These are phyloP conservation scores for Pseudomyrmex concolor DNA, from an alignment of 1,140 invertebrate species.

Conservation along the genomic window DNA sequence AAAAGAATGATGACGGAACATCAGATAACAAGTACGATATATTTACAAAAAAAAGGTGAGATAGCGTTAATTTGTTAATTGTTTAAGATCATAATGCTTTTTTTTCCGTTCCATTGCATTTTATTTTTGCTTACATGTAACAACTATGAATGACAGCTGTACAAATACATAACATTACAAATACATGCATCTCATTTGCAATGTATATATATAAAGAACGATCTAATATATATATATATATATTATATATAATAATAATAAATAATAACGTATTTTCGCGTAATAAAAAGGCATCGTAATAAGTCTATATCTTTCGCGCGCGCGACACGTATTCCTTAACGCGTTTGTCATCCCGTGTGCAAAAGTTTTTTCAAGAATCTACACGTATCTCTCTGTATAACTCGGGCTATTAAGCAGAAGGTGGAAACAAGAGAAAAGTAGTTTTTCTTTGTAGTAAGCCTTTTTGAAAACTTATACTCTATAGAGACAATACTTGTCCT, in stretches of 20 bases:
- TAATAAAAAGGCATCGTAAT: slow-evolving; percentile 27
- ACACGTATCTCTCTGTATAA: slow-evolving; percentile 19
- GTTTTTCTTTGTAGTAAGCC: background rate
- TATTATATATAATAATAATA: slow-evolving; percentile 37
- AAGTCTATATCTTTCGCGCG: slow-evolving; percentile 49
- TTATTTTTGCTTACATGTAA: slow-evolving; percentile 49
- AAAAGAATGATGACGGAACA: no score
- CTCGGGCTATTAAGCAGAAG: background rate
- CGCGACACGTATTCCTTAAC: slow-evolving; percentile 13
- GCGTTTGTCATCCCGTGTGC: slow-evolving; percentile 7
- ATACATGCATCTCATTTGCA: slow-evolving; percentile 5
- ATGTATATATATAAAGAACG: background rate
- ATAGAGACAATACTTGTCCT: slow-evolving; percentile 12
- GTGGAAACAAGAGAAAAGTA: slow-evolving; percentile 25
- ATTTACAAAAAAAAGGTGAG: slow-evolving; percentile 15
- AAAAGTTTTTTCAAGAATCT: slow-evolving; percentile 18
- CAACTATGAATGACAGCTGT: slow-evolving; percentile 35
- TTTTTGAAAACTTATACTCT: slow-evolving; percentile 42
- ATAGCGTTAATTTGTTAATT: background rate
- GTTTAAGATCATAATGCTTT: background rate
- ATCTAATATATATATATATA: slow-evolving; percentile 8
- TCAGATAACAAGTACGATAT: no score
- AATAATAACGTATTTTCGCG: slow-evolving; percentile 43
- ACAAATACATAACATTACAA: slow-evolving; percentile 36
- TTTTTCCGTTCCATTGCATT: slow-evolving; percentile 42